Evolutionary conservation across 2,113 vertebrate genomes (phyloP), one percentile per base, ranked within the genome.

Genomic region (Silurus glanis): DNA sequence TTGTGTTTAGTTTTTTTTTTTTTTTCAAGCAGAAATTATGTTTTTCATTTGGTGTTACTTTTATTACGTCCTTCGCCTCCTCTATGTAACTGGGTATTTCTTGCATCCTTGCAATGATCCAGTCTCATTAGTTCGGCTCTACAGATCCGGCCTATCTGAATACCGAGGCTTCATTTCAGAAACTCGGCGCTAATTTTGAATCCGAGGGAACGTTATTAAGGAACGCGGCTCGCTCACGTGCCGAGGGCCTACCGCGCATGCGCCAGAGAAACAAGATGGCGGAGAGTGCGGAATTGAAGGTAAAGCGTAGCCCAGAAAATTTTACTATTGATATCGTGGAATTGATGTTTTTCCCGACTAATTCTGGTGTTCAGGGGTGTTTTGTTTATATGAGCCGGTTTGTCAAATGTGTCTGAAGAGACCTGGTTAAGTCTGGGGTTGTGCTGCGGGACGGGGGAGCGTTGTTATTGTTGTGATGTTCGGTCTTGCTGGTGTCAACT

Each of bases 241-340:
- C 95, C 95, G 94, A 86, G 92, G 92, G 92, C 88, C 91, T 91
- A 92, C 86, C 96, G 95, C 97, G 97, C 97, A 86, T 98, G 97
- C 97, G 97, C 95, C 94, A 88, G 91, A 96, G 93, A 95, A 95
- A 97, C 97, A 98, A 99, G 97, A 98, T 98, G 97, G 97, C 97
- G 97, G 97, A 98, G 96, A 97, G 97, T 97, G 97, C 97, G 96
- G 97, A 98, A 99, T 97, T 98, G 96, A 98, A 99, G 97, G 97
- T 98, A 99, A 96, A 97, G 95, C 95, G 95, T 96, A 95, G 93
- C 93, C 93, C 85, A 59, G 92, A 91, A 92, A 91, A 92, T 94
- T 95, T 72, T 95, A 96, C 94, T 94, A 94, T 94, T 93, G 91
- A 94, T 86, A 95, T 83, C 19, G 23, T 85, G 25, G 84, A 82